Conservation (phyloP, 2,113 vertebrate genomes). For the Copsychus sechellarum region DNA sequence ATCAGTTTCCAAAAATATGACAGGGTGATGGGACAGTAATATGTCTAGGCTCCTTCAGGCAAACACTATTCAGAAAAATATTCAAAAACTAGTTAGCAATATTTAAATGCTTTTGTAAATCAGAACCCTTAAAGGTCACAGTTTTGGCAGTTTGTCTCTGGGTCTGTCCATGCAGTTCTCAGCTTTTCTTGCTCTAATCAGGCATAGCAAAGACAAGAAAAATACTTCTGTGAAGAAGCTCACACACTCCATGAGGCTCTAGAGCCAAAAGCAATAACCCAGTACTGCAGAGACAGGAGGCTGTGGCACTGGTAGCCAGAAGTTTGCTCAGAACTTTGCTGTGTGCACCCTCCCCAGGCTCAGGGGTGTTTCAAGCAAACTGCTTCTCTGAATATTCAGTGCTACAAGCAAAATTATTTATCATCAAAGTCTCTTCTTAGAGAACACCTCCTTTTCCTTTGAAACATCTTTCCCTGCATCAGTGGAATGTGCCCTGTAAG, state of each 20-base stretch:
- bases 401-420: background rate
- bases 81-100: background rate
- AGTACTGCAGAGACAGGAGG: background rate
- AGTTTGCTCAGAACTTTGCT: background rate
- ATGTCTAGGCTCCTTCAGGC: background rate
- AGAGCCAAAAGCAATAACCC: background rate
- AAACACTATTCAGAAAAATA: background rate
- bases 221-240: background rate
- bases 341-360: background rate
- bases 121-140: rapidly evolving
- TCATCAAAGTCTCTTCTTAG: background rate
- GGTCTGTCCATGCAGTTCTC: background rate
- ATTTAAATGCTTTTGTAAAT: background rate
- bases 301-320: background rate
- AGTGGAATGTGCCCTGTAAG: rapidly evolving
- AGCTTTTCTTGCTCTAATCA: background rate
- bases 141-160: background rate
- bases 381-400: background rate
- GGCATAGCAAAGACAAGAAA: background rate
- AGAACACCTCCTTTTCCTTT: background rate
- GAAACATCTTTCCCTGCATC: background rate
- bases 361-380: background rate
- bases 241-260: background rate
- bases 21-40: background rate
- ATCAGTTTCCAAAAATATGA: background rate